These are phyloP conservation scores for Ommatoiulus sabulosus DNA, from an alignment of 2,888 invertebrate species.

Conservation along the genomic window DNA sequence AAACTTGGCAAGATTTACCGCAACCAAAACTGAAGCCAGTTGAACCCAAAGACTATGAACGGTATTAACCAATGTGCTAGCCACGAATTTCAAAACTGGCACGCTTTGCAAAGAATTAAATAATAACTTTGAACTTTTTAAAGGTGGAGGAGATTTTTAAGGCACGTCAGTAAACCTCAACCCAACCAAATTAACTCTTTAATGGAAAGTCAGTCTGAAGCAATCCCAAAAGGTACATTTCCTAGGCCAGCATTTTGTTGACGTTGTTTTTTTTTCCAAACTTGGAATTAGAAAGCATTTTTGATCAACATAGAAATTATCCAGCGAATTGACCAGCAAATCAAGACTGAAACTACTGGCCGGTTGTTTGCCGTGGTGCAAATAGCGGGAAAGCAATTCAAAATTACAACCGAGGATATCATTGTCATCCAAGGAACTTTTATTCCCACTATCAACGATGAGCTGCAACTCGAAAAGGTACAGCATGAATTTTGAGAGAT, in stretches of 20 bases:
- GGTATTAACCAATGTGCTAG: constrained; percentile 4
- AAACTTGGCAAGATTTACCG: constrained; percentile 46
- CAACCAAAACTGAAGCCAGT: constrained; percentile 50
- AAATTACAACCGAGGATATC: constrained; percentile 86
- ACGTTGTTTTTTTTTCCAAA: not conserved
- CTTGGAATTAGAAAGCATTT: not conserved
- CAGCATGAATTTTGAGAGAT: constrained; percentile 16
- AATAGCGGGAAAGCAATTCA: constrained; percentile 84
- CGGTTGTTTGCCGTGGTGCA: constrained; percentile 86
- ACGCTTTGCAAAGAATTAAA: not conserved
- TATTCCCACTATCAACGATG: constrained; percentile 82
- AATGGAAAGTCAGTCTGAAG: not conserved
- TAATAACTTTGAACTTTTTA: not conserved
- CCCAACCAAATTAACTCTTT: not conserved
- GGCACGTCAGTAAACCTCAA: not conserved
- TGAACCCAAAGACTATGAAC: constrained; percentile 51
- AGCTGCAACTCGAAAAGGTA: constrained; percentile 83
- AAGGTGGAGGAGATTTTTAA: not conserved
- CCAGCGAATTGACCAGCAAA: constrained; percentile 75
- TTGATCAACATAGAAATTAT: constrained; percentile 71
- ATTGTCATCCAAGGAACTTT: constrained; percentile 85
- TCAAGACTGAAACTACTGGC: constrained; percentile 72
- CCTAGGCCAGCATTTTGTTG: not conserved
- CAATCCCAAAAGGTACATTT: constrained; percentile 6
- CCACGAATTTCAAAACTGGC: not conserved